Conservation (phyloP, 1,140 invertebrate species). For the Drosophila albomicans region DNA sequence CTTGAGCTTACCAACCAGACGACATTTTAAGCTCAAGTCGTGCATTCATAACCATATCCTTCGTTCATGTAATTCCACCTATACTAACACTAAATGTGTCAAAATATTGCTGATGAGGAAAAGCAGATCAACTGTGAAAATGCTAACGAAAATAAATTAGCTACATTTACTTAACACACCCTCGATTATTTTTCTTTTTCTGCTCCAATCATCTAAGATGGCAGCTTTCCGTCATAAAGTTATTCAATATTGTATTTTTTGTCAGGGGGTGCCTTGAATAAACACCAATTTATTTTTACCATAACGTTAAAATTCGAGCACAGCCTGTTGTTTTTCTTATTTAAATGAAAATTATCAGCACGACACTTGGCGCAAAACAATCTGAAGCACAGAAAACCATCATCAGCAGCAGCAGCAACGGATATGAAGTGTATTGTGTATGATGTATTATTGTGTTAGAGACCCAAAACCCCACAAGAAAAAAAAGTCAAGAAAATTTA, state of each 20-base stretch:
- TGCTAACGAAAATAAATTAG: too few relatives aligned
- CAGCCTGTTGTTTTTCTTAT: conserved; percentile 38
- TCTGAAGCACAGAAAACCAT: background rate
- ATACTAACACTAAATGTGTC: too few relatives aligned
- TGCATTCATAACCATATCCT: too few relatives aligned
- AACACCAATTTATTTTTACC: conserved; percentile 48
- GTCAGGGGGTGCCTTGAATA: conserved; percentile 10
- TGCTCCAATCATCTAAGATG: background rate
- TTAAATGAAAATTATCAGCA: conserved; percentile 43
- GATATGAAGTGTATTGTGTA: conserved; percentile 35
- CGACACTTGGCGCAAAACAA: conserved; percentile 26
- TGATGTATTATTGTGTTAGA: conserved; percentile 31
- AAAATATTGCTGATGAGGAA: too few relatives aligned
- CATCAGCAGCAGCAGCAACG: conserved; percentile 5
- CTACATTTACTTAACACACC: background rate
- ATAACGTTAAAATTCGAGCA: conserved; percentile 5
- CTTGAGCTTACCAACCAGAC: too few relatives aligned
- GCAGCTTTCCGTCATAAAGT: conserved; percentile 26
- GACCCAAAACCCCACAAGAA: conserved; percentile 1
- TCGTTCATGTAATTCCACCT: too few relatives aligned
- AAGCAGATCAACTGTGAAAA: too few relatives aligned
- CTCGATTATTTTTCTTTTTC: background rate
- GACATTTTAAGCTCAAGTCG: too few relatives aligned
- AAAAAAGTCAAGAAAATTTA: conserved; percentile 13
- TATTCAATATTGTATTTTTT: conserved; percentile 6